Evolutionary conservation across 2,113 vertebrate species (phyloP).

Genomic region (Choloepus hoffmanni): DNA sequence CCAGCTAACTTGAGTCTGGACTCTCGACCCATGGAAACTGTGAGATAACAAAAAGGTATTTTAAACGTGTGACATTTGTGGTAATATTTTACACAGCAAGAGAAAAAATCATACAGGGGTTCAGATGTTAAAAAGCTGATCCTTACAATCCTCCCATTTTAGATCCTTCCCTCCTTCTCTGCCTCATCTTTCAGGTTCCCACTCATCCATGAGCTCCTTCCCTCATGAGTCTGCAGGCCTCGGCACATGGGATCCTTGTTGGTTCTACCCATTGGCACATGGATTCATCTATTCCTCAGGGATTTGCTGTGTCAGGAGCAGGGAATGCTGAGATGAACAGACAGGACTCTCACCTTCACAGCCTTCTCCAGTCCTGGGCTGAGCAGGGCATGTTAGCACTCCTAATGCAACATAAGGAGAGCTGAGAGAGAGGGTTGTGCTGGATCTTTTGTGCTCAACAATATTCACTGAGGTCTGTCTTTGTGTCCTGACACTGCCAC

Average conservation of each 20-base stretch:
- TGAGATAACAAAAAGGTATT: not conserved
- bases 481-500: too few species aligned
- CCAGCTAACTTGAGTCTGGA: not conserved
- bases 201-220: not conserved
- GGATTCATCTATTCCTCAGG: not conserved
- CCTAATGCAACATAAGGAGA: accelerated
- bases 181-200: not conserved
- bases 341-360: not conserved
- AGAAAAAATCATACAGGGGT: not conserved
- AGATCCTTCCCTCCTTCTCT: not conserved
- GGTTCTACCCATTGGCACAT: not conserved
- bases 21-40: not conserved
- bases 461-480: not conserved
- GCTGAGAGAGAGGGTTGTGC: not conserved
- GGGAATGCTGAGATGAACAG: not conserved
- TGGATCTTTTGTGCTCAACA: not conserved
- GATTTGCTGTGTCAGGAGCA: not conserved
- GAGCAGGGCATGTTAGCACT: not conserved
- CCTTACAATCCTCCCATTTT: not conserved
- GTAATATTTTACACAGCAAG: not conserved
- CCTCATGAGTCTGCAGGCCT: not conserved
- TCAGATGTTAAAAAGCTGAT: not conserved
- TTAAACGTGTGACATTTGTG: not conserved
- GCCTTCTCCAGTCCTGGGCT: not conserved
- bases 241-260: not conserved